phyloP scores from a whole-genome alignment of 2,888 invertebrate species.

The Eupithecia dodoneata region DNA sequence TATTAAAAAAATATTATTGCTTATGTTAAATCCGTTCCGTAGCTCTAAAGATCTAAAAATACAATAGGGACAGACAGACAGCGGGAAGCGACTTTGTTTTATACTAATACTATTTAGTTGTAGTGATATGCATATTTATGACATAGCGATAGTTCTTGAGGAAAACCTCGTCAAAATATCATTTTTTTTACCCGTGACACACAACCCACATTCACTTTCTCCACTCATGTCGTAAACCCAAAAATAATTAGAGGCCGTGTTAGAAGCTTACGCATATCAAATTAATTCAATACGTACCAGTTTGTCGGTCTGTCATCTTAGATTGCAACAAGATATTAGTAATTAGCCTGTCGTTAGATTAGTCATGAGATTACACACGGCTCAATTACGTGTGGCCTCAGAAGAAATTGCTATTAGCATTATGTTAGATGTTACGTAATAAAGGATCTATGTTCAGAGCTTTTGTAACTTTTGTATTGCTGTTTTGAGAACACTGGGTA shows the following conservation, averaged over 20 bases:
- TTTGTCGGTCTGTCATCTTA: slow-evolving; percentile 11
- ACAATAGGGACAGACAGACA: too few relatives aligned
- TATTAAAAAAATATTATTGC: too few relatives aligned
- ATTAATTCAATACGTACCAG: slow-evolving; percentile 11
- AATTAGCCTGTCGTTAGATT: slow-evolving; percentile 34
- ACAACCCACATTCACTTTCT: neutral
- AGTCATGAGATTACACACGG: slow-evolving; percentile 34
- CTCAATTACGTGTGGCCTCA: slow-evolving; percentile 36
- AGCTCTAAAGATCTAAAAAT: too few relatives aligned
- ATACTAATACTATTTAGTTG: too few relatives aligned
- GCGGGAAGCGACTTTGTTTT: too few relatives aligned
- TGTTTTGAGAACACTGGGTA: neutral
- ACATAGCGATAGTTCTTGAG: neutral
- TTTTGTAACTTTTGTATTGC: neutral
- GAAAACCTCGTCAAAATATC: neutral
- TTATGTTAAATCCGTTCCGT: too few relatives aligned
- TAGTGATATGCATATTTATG: too few relatives aligned
- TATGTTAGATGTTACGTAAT: slow-evolving; percentile 34
- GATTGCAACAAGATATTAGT: slow-evolving; percentile 20
- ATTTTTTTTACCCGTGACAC: neutral
- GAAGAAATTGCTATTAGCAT: slow-evolving; percentile 42
- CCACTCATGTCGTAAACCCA: neutral
- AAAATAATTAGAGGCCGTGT: neutral
- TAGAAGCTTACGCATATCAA: slow-evolving; percentile 9
- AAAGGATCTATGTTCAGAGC: neutral